phyloP scores from a whole-genome alignment of 2,888 invertebrate species.

The Spatulosminthurus flaviceps region DNA sequence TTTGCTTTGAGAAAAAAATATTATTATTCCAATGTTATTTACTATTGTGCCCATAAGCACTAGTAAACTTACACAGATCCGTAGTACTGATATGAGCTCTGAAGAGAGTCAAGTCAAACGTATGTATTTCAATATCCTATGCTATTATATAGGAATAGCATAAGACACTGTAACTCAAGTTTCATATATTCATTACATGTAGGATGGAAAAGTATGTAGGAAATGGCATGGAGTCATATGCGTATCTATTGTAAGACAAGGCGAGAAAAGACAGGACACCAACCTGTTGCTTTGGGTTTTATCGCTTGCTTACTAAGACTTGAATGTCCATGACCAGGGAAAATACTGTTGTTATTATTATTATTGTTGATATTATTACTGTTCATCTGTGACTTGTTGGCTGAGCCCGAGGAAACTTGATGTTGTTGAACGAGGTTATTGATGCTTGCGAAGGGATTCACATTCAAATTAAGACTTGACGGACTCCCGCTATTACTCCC shows the following conservation, averaged over 20 bases:
- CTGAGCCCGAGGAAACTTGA: conserved; percentile 55
- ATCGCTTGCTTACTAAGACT: conserved; percentile 30
- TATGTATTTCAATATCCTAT: no score
- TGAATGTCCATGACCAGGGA: conserved; percentile 44
- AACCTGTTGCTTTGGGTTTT: conserved; percentile 48
- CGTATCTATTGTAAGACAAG: conserved; percentile 4
- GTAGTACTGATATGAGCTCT: no score
- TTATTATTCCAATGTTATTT: no score
- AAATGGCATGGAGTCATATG: conserved; percentile 45
- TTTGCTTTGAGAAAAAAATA: neutral
- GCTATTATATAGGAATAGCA: no score
- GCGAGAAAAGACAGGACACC: conserved; percentile 27
- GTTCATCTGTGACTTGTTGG: conserved; percentile 51
- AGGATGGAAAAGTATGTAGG: no score
- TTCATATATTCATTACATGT: no score
- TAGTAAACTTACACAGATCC: no score
- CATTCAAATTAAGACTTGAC: conserved; percentile 52
- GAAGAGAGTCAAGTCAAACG: no score
- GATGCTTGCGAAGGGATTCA: conserved; percentile 60
- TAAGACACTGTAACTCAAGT: no score
- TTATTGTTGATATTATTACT: conserved; percentile 39
- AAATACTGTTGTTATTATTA: conserved; percentile 47
- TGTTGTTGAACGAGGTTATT: conserved; percentile 61
- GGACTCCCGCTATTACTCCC: conserved; percentile 52
- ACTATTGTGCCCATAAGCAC: no score